Conservation (phyloP, 2,888 invertebrate species). For the Synergus gifuensis region DNA sequence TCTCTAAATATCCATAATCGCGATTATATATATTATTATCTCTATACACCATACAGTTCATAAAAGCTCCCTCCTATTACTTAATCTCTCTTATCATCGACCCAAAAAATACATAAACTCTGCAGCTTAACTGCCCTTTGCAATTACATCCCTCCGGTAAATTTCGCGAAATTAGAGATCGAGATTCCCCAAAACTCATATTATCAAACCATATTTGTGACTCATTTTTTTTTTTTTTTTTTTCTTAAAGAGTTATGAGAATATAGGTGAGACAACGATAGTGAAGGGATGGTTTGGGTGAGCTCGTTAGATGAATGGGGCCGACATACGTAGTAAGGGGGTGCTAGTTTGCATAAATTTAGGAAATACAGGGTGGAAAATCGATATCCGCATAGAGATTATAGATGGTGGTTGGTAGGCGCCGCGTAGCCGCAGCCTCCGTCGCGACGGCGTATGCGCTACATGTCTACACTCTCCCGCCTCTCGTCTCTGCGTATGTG, state of each 20-base stretch:
- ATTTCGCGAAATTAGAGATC: neutral
- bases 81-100: neutral
- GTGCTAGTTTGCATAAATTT: conserved; percentile 78
- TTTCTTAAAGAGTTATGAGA: conserved; percentile 44
- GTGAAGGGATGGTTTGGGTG: conserved; percentile 58
- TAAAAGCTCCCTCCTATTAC: neutral
- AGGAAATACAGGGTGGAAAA: conserved; percentile 77
- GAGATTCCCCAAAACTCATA: conserved; percentile 46
- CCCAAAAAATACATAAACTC: conserved; percentile 14
- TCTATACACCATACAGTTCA: neutral
- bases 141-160: conserved; percentile 3
- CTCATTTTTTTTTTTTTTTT: conserved; percentile 43
- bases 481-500: conserved; percentile 54
- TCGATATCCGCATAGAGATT: conserved; percentile 78
- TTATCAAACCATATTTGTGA: conserved; percentile 43
- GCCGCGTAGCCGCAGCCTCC: conserved; percentile 78
- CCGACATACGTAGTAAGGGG: conserved; percentile 64
- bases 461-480: conserved; percentile 69
- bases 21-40: neutral
- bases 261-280: conserved; percentile 50
- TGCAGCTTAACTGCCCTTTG: conserved; percentile 1
- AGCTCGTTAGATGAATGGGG: conserved; percentile 75
- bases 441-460: conserved; percentile 77
- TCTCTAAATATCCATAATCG: neutral
- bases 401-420: conserved; percentile 78